Base-by-base conservation (phyloP, 2,797 vertebrate genomes). In the Acanthurus leucopareius region DNA sequence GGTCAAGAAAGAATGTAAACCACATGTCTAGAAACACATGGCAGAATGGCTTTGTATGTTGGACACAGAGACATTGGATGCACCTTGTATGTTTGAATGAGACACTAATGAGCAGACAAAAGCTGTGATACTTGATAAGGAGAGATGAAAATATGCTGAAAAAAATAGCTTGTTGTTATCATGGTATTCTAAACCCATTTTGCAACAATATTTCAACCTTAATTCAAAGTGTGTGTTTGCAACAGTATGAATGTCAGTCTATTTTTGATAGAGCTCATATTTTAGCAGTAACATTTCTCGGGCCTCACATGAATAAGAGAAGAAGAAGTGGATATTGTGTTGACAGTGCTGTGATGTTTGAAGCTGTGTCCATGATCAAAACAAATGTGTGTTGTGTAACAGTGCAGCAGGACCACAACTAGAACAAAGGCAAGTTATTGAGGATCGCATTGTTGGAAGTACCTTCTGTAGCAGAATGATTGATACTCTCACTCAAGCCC, bases 351-450 rank as follows among this genome's bases (percentile, higher is more conserved):
- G 77, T 83, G 80, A 82, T 84, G 80, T 86, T 60, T 44, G 38
- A 82, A 63, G 73, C 79, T 65, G 63, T 77, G 77, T 82, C 73
- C 71, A 80, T 65, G 87, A 94, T 92, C 79, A 91, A 84, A 93
- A 89, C 85, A 87, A 86, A 72, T 6, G 71, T 78, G 48, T 74
- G 72, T 93, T 82, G 76, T 72, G 83, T 69, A 84, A 80, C 80
- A 79, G 79, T 58, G 53, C 79, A 79, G 73, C 64, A 76, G 66
- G 73, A 82, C 74, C 56, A 65, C 54, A n/a, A 74, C 56, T 22
- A 52, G 82, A 87, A 87, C 87, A 86, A 90, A 90, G 71, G 38
- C 45, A 40, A 84, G 65, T 73, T 84, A 86, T 75, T 72, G 83
- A 89, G 75, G 82, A 77, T 74, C 16, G 78, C 44, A 77, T 84